Evolutionary conservation across 2,797 vertebrate genomes (phyloP).

Genomic region (Potorous gilbertii): DNA sequence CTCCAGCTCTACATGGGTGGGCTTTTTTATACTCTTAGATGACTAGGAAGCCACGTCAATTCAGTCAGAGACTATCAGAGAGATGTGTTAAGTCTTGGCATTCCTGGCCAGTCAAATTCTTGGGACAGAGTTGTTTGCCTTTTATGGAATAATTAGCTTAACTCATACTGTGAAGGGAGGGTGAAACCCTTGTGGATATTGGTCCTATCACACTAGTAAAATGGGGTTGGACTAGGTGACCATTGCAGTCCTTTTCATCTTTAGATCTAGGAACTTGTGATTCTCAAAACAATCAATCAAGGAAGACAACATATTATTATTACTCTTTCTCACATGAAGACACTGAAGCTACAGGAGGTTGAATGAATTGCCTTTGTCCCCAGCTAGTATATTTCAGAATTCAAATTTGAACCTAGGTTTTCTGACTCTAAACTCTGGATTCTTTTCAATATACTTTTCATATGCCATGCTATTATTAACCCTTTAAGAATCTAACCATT

Average conservation of each 20-base stretch:
- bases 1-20: neutral
- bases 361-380: neutral
- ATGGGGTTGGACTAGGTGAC: neutral
- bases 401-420: neutral
- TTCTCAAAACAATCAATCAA: neutral
- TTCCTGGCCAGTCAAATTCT: neutral
- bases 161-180: neutral
- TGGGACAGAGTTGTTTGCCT: neutral
- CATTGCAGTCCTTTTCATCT: neutral
- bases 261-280: neutral
- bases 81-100: neutral
- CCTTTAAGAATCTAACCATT: neutral
- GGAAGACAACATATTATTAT: neutral
- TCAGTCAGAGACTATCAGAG: neutral
- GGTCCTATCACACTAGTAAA: neutral
- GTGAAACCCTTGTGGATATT: neutral
- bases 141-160: neutral
- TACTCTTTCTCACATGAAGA: neutral
- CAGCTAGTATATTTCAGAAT: neutral
- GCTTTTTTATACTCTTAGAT: neutral
- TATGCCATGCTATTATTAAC: neutral
- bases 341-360: neutral
- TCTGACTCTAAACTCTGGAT: neutral
- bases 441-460: neutral
- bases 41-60: neutral